phyloP scores from a whole-genome alignment of 2,888 invertebrate species.

The Toxonevra muliebris region DNA sequence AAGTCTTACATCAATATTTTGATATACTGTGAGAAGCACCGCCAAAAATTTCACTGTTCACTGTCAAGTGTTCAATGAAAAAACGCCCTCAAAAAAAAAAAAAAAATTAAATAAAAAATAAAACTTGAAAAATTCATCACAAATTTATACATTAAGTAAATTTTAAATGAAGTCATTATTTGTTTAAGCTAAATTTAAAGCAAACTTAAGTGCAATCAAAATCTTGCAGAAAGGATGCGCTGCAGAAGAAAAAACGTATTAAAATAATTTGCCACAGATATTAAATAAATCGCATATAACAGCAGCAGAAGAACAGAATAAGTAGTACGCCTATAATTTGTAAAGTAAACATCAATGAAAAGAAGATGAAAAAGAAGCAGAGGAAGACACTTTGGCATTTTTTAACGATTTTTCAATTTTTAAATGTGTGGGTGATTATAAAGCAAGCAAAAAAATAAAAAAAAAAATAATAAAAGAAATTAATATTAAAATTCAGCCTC shows the following conservation, averaged over 20 bases:
- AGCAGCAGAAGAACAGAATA: background rate
- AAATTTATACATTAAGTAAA: constrained; percentile 3
- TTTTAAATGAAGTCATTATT: constrained; percentile 33
- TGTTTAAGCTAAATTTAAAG: constrained; percentile 9
- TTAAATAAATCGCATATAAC: constrained; percentile 25
- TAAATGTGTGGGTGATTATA: too few relatives aligned
- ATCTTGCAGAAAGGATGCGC: constrained; percentile 25
- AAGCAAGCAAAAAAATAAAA: too few relatives aligned
- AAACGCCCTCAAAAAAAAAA: constrained; percentile 8
- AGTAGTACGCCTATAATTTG: constrained; percentile 25
- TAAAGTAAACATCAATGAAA: background rate
- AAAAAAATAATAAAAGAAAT: too few relatives aligned
- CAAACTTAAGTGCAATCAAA: too few relatives aligned
- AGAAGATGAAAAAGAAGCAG: too few relatives aligned
- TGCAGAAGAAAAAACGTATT: constrained; percentile 17
- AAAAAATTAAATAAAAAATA: background rate
- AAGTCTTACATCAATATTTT: too few relatives aligned
- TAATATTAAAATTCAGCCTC: too few relatives aligned
- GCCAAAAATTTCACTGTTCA: background rate
- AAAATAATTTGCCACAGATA: constrained; percentile 33
- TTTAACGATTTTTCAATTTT: too few relatives aligned
- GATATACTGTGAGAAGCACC: too few relatives aligned
- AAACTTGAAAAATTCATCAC: too few relatives aligned
- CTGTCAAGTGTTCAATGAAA: constrained; percentile 24
- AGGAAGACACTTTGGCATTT: too few relatives aligned